Evolutionary conservation across 2,797 vertebrate species (phyloP), one percentile per base, ranked within the genome.

Genomic region (Hozukius guyotensis): DNA sequence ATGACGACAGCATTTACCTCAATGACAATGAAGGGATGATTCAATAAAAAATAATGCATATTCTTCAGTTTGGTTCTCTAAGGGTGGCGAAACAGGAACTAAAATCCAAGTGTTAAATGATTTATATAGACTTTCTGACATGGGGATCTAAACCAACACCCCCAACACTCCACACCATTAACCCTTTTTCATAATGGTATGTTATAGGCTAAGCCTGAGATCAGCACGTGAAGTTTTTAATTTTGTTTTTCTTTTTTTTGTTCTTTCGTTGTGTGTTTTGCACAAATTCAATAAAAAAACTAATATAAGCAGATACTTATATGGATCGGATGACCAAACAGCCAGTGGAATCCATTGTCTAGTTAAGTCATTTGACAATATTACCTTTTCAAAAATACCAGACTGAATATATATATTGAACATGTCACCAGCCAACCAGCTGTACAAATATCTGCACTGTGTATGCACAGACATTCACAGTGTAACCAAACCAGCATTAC

Each of bases 71-170:
- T 32, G 27, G 42, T 20, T 22, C 14, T 56, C 13, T 53, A 3
- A 6, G 11, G 22, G 2, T 18, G 25, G 42, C 0, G 4, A 70
- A 75, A 57, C 36, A 62, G 20, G 20, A 27, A 36, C 24, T 60
- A 0, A 14, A 64, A 20, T 38, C 55, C 2, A 52, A 61, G 27
- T 22, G 16, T 72, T 75, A 53, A 75, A 78, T 70, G 57, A 69
- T 73, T 77, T 24, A 64, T 59, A 63, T 20, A 49, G 67, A 67
- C 42, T 63, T 67, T 55, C 49, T 76, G 72, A 49, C 63, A 63
- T 6, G 14, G 46, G 53, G 36, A 76, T 65, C 31, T 2, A 2
- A 78, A 60, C 70, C 60, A 38, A 70, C 60, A 31, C n/a, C 59
- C 24, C 2, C 38, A 24, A n/a, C 29, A 13, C 62, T 5, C 16